These are phyloP conservation scores for Oithona nana DNA, from an alignment of 2,888 invertebrate species.

Conservation along the genomic window DNA sequence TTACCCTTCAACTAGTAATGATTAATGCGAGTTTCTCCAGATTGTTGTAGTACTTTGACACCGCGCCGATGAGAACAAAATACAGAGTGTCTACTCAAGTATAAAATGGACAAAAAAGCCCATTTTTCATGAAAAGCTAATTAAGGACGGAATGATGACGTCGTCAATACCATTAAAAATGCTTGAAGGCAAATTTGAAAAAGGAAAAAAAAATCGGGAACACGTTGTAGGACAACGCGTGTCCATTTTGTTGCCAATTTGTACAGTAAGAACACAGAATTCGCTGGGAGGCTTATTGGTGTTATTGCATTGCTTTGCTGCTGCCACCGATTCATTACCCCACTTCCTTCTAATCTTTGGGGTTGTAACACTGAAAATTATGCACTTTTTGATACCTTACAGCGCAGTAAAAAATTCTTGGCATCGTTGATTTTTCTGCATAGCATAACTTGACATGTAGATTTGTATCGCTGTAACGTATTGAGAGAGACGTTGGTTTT, in stretches of 20 bases:
- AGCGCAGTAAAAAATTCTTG: too few relatives aligned
- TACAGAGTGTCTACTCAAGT: neutral
- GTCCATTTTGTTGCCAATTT: neutral
- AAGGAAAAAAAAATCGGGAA: too few relatives aligned
- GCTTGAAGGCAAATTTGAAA: too few relatives aligned
- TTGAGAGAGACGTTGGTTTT: too few relatives aligned
- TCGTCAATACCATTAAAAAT: too few relatives aligned
- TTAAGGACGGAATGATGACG: too few relatives aligned
- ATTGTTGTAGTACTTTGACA: neutral
- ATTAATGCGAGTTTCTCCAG: neutral
- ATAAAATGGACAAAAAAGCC: neutral
- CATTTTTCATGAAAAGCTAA: too few relatives aligned
- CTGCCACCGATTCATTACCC: neutral
- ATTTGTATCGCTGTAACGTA: too few relatives aligned
- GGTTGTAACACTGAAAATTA: too few relatives aligned
- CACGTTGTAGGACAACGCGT: neutral
- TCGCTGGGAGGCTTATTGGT: neutral
- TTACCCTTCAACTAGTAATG: neutral
- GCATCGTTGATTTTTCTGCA: too few relatives aligned
- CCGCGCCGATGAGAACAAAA: neutral
- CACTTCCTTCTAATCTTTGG: neutral
- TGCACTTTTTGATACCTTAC: too few relatives aligned
- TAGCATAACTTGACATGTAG: too few relatives aligned
- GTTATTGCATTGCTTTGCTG: neutral
- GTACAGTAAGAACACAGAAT: neutral